phyloP scores from a whole-genome alignment of 2,888 invertebrate genomes.

The Eupithecia dodoneata region DNA sequence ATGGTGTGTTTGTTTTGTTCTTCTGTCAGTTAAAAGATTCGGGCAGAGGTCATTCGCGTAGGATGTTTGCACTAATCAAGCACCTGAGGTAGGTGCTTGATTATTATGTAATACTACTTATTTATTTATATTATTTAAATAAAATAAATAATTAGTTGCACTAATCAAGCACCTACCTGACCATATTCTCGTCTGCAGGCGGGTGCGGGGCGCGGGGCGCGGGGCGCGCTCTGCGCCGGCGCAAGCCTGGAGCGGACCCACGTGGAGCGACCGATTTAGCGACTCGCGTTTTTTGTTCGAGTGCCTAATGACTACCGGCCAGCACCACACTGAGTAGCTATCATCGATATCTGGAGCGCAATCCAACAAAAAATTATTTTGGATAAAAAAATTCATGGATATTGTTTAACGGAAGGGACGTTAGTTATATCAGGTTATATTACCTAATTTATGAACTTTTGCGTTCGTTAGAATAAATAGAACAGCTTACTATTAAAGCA shows the following conservation, averaged over 20 bases:
- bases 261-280: constrained; percentile 4
- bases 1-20: constrained; percentile 2
- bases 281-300: not conserved
- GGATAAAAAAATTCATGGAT: not conserved
- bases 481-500: not conserved
- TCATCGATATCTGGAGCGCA: not conserved
- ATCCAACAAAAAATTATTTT: not conserved
- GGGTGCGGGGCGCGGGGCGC: not conserved
- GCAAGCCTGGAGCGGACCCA: not conserved
- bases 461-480: too few species aligned
- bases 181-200: not conserved
- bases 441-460: not conserved
- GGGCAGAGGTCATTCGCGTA: not conserved
- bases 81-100: not conserved
- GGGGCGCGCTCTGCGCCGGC: not conserved
- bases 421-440: not conserved
- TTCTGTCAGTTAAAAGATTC: not conserved
- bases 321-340: not conserved
- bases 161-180: not conserved
- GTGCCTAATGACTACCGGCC: not conserved
- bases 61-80: not conserved
- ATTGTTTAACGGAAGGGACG: not conserved
- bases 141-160: not conserved
- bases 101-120: too few species aligned
- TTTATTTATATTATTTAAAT: too few species aligned